phyloP scores from a whole-genome alignment of 2,113 vertebrate species.

The Synchiropus splendidus region DNA sequence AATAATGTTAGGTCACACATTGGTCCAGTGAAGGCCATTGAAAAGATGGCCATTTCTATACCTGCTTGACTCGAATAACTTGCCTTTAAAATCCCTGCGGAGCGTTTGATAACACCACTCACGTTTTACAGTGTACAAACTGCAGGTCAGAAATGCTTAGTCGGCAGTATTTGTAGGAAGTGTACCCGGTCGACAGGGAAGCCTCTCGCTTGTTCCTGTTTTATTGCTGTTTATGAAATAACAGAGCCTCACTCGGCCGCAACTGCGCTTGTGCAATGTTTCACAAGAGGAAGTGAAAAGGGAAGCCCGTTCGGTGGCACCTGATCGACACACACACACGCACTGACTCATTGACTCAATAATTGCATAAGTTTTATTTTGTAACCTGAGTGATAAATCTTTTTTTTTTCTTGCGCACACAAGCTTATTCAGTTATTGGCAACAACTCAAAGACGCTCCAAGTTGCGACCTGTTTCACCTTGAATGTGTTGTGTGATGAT shows the following conservation, averaged over 20 bases:
- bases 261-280: conserved; percentile 50
- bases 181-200: conserved; percentile 17
- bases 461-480: too few relatives aligned
- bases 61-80: too few relatives aligned
- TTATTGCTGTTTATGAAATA: conserved; percentile 43
- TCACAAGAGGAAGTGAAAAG: conserved; percentile 54
- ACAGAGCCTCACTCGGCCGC: conserved; percentile 21
- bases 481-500: too few relatives aligned
- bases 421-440: too few relatives aligned
- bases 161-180: conserved; percentile 10
- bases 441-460: too few relatives aligned
- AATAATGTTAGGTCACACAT: too few relatives aligned
- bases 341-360: background rate
- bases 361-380: conserved; percentile 42
- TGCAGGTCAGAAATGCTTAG: background rate
- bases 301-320: conserved; percentile 43
- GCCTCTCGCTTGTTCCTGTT: conserved; percentile 22
- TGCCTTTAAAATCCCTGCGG: too few relatives aligned
- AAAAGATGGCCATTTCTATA: too few relatives aligned
- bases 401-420: too few relatives aligned
- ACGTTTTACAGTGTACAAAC: too few relatives aligned
- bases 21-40: too few relatives aligned
- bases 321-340: conserved; percentile 30
- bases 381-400: conserved; percentile 15
- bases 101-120: too few relatives aligned